These are phyloP conservation scores for Hypomecis atomaria DNA, from an alignment of 2,888 invertebrate genomes.

Conservation along the genomic window DNA sequence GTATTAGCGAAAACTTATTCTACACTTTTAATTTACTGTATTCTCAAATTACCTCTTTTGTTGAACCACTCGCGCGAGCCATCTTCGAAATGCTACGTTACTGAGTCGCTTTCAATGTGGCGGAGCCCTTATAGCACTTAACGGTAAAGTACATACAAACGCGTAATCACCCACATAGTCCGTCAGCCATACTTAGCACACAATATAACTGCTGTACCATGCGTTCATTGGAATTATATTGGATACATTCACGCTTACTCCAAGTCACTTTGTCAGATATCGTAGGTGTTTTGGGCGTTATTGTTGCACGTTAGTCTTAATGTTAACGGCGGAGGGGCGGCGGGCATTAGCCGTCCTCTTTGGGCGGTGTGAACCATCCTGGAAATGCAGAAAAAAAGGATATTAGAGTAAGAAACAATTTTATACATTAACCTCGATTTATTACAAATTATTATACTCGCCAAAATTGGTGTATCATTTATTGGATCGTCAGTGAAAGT, in stretches of 20 bases:
- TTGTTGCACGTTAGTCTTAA: constrained; percentile 75
- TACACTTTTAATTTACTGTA: not conserved
- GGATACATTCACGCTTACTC: constrained; percentile 58
- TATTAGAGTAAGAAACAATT: no score
- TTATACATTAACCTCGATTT: no score
- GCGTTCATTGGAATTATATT: constrained; percentile 61
- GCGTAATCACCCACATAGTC: constrained; percentile 57
- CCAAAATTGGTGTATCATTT: no score
- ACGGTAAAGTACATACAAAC: constrained; percentile 68
- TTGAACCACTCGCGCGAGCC: not conserved
- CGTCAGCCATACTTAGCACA: constrained; percentile 64
- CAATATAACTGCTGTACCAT: constrained; percentile 51
- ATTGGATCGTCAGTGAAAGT: no score
- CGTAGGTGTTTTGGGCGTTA: constrained; percentile 68
- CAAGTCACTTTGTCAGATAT: constrained; percentile 65
- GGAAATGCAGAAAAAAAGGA: constrained; percentile 56
- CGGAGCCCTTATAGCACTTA: constrained; percentile 67
- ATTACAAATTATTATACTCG: no score
- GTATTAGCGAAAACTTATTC: not conserved
- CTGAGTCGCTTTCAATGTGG: constrained; percentile 4
- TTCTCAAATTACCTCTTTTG: no score
- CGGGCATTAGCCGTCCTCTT: constrained; percentile 92
- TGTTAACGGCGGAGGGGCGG: constrained; percentile 51
- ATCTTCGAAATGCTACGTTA: not conserved
- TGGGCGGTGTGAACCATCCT: constrained; percentile 97